A percentile compares a stretch with the other conserved stretches of the same genome.
These are phyloP conservation scores for Drosophila testacea DNA, from an alignment of 2,888 invertebrate genomes.

Conservation along the genomic window DNA sequence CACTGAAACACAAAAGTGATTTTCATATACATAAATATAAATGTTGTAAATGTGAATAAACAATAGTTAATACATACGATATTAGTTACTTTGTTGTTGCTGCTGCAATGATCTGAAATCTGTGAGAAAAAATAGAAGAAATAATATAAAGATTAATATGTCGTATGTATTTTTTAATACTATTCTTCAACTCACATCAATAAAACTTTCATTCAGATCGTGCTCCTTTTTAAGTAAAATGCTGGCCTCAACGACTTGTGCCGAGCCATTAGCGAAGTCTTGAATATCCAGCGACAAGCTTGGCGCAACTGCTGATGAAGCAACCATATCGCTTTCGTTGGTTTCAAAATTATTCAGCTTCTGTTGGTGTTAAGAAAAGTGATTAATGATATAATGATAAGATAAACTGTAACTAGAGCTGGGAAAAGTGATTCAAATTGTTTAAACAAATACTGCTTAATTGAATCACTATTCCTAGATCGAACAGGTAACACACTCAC, in stretches of 20 bases:
- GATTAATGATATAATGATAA: too few species aligned
- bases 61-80: slow-evolving; percentile 90
- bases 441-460: too few species aligned
- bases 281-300: slow-evolving; percentile 55
- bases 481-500: slow-evolving; percentile 39
- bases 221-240: slow-evolving; percentile 57
- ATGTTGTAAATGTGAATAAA: not conserved
- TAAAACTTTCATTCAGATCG: slow-evolving; percentile 89
- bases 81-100: slow-evolving; percentile 95
- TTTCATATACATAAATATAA: slow-evolving; percentile 1
- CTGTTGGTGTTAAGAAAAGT: slow-evolving; percentile 21
- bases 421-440: too few species aligned
- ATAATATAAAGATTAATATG: not conserved
- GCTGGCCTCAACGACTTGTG: slow-evolving; percentile 55
- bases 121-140: slow-evolving; percentile 86
- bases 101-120: slow-evolving; percentile 96
- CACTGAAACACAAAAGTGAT: slow-evolving; percentile 89
- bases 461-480: not conserved
- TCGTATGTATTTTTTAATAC: not conserved
- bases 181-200: slow-evolving; percentile 89
- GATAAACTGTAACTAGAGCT: too few species aligned
- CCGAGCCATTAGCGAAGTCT: slow-evolving; percentile 50
- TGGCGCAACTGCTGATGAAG: slow-evolving; percentile 35
- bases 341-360: slow-evolving; percentile 55
- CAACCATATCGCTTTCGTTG: slow-evolving; percentile 33